phyloP scores from a whole-genome alignment of 2,113 vertebrate genomes.

The Ancistrus triradiatus region DNA sequence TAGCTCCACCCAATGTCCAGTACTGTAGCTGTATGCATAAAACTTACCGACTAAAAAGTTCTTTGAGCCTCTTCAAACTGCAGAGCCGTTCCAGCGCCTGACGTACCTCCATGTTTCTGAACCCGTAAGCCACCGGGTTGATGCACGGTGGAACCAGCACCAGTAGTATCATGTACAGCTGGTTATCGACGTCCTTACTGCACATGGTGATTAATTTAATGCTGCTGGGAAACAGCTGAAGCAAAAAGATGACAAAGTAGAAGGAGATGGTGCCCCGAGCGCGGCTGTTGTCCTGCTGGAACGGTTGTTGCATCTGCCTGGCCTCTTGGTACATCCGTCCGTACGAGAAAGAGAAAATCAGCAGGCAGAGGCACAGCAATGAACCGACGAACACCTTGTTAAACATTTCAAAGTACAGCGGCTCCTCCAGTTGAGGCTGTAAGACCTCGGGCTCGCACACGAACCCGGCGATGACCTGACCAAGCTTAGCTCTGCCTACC shows the following conservation, averaged over 20 bases:
- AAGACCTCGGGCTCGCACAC: constrained; percentile 30
- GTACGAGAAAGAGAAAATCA: constrained; percentile 13
- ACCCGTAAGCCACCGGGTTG: constrained; percentile 19
- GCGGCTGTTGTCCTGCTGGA: constrained; percentile 18
- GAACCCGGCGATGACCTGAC: not conserved
- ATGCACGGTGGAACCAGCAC: constrained; percentile 16
- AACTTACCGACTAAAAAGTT: not conserved
- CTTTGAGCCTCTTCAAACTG: not conserved
- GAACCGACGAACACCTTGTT: not conserved
- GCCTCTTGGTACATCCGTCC: constrained; percentile 22
- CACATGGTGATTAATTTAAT: constrained; percentile 4
- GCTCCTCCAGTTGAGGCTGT: not conserved
- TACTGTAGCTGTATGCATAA: not conserved
- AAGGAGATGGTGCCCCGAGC: constrained; percentile 16
- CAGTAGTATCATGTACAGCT: not conserved
- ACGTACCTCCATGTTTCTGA: constrained; percentile 23
- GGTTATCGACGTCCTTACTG: not conserved
- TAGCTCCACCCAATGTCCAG: too few species aligned
- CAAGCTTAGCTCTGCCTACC: not conserved
- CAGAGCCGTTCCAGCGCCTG: constrained; percentile 15
- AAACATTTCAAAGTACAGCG: constrained; percentile 1
- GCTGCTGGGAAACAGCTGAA: constrained; percentile 10
- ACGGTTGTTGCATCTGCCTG: constrained; percentile 3
- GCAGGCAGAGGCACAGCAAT: not conserved
- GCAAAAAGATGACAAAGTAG: constrained; percentile 25